Evolutionary conservation across 2,113 vertebrate species (phyloP).

Genomic region (Trematocara marginatum): DNA sequence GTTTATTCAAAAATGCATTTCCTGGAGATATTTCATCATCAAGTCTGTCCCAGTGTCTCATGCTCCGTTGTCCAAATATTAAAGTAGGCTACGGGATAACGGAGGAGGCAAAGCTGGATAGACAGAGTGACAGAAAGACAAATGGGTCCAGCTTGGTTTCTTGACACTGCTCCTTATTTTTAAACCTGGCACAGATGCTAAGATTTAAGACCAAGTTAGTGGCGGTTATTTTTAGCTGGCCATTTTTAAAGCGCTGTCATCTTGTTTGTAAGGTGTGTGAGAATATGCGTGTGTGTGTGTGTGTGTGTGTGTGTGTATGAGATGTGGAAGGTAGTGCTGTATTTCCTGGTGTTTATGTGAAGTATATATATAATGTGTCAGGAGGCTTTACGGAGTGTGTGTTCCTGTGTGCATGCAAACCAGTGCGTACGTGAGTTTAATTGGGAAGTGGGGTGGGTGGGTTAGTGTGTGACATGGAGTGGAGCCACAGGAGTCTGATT

Average conservation of each 20-base stretch:
- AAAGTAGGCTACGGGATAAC: slow-evolving; percentile 58
- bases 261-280: slow-evolving; percentile 47
- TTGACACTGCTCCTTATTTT: slow-evolving; percentile 79
- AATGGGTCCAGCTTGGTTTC: slow-evolving; percentile 68
- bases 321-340: slow-evolving; percentile 3
- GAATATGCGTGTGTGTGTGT: not conserved
- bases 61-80: slow-evolving; percentile 34
- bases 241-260: slow-evolving; percentile 70
- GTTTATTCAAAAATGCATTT: slow-evolving; percentile 4
- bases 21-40: not conserved
- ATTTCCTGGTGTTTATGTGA: slow-evolving; percentile 3
- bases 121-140: slow-evolving; percentile 71
- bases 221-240: slow-evolving; percentile 82
- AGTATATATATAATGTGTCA: not conserved
- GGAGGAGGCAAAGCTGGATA: slow-evolving; percentile 41
- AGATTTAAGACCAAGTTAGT: slow-evolving; percentile 82
- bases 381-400: not conserved
- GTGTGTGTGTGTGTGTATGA: not conserved
- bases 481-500: slow-evolving; percentile 62
- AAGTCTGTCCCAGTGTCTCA: slow-evolving; percentile 6
- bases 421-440: slow-evolving; percentile 23
- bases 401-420: not conserved
- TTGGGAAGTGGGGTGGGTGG: slow-evolving; percentile 44
- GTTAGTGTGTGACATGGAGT: slow-evolving; percentile 49
- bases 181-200: slow-evolving; percentile 76